Conservation (phyloP, 2,888 invertebrate species). For the Gibbula magus region DNA sequence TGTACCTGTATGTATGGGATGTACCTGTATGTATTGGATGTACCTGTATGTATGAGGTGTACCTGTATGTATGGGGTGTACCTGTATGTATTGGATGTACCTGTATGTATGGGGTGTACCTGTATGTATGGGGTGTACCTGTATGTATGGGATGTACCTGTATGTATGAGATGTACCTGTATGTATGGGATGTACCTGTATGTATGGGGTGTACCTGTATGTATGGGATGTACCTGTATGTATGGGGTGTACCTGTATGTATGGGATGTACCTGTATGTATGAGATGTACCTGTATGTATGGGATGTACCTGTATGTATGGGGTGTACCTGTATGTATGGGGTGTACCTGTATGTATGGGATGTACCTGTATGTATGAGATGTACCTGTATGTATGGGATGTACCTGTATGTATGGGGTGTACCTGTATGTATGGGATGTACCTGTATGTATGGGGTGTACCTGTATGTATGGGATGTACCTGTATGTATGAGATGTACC, state of each 20-base stretch:
- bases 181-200: conserved; percentile 85
- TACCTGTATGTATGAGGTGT: too few species aligned
- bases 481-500: conserved; percentile 76
- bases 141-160: conserved; percentile 77
- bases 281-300: too few species aligned
- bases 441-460: too few species aligned
- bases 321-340: conserved; percentile 83
- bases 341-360: too few species aligned
- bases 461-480: conserved; percentile 90
- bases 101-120: too few species aligned
- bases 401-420: conserved; percentile 95
- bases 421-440: conserved; percentile 48
- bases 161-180: too few species aligned
- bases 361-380: conserved; percentile 76
- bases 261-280: conserved; percentile 81
- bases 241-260: conserved; percentile 82
- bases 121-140: conserved; percentile 87
- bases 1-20: too few species aligned
- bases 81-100: conserved; percentile 74
- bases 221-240: too few species aligned
- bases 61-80: conserved; percentile 91
- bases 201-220: conserved; percentile 80
- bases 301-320: conserved; percentile 79
- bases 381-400: conserved; percentile 86
- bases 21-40: conserved; percentile 64